Base-by-base conservation (phyloP, 53 echinoderm and acorn worm species). In the Paracentrotus lividus region DNA sequence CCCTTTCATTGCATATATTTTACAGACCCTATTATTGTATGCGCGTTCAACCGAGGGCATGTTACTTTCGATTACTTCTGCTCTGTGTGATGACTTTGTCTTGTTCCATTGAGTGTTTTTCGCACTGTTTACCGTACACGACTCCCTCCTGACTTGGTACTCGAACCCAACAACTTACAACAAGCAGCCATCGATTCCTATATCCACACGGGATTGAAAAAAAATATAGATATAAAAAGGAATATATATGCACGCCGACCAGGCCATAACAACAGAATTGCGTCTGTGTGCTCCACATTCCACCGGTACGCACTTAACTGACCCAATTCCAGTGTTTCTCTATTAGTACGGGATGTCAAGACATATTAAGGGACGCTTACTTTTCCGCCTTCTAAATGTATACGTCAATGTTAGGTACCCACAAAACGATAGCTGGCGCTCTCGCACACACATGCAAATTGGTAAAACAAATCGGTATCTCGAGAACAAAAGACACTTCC, bases 281-380 rank as follows among this genome's bases (percentile, higher is more conserved):
- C n/a, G n/a, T n/a, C 81, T 47, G 18, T 2, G n/a, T 81, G 81
- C 27, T 81, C 81, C 7, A 81, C 44, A 81, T 81, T 45, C 44
- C 47, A 47, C n/a, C 81, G 13, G 44, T 26, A 4, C 47, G 44
- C 81, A 81, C 81, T 81, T 81, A 81, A 81, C n/a, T 81, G 81
- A 81, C 81, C 81, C 81, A 81, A 81, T 81, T 81, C 81, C 47
- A 45, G 44, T n/a, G 47, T 81, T 81, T 81, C 81, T 27, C 81
- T 47, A 81, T 81, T 81, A 81, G 81, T 81, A 24, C 47, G 81
- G 81, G 81, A 81, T n/a, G 81, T 81, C 81, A 81, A 47, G 14
- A 20, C 81, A 81, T 20, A 81, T 81, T 81, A 47, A 47, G 81
- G 81, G 44, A 81, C 47, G 81, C 81, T 81, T 81, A 81, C 26